A percentile compares a stretch with the other conserved stretches of the same genome.
Evolutionary conservation across 2,888 invertebrate genomes (phyloP).

Genomic region (Plagiodera versicolora): DNA sequence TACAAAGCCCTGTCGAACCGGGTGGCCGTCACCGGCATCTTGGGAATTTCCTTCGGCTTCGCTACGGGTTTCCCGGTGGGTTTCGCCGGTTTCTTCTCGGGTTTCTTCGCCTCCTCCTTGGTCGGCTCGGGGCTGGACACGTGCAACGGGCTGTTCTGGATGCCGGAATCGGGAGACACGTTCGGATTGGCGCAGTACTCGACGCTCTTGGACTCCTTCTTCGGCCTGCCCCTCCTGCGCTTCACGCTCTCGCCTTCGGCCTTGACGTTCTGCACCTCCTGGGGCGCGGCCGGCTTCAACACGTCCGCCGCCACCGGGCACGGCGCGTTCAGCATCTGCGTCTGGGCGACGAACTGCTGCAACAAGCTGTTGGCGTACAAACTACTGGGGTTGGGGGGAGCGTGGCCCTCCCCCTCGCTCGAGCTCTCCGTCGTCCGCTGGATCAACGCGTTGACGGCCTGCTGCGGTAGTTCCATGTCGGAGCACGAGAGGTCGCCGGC

Average conservation of each 20-base stretch:
- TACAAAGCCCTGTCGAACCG: conserved; percentile 71
- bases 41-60: conserved; percentile 35
- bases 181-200: conserved; percentile 61
- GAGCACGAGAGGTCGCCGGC: conserved; percentile 67
- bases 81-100: conserved; percentile 23
- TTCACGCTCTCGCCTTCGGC: conserved; percentile 52
- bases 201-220: conserved; percentile 55
- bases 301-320: conserved; percentile 63
- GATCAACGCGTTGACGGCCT: conserved; percentile 75
- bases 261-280: conserved; percentile 44
- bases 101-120: conserved; percentile 29
- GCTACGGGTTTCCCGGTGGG: conserved; percentile 26
- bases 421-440: conserved; percentile 74
- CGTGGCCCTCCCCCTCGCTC: conserved; percentile 70
- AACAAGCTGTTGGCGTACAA: conserved; percentile 60
- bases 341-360: conserved; percentile 81
- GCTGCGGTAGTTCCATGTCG: conserved; percentile 75
- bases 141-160: conserved; percentile 79
- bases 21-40: conserved; percentile 56
- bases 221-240: conserved; percentile 63
- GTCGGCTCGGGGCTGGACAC: conserved; percentile 65
- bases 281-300: too few relatives aligned
- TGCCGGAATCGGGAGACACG: conserved; percentile 90
- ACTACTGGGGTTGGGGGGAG: conserved; percentile 49
- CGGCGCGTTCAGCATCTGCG: conserved; percentile 67